Base-by-base conservation (phyloP, 2,888 invertebrate species). In the Lobophora halterata region DNA sequence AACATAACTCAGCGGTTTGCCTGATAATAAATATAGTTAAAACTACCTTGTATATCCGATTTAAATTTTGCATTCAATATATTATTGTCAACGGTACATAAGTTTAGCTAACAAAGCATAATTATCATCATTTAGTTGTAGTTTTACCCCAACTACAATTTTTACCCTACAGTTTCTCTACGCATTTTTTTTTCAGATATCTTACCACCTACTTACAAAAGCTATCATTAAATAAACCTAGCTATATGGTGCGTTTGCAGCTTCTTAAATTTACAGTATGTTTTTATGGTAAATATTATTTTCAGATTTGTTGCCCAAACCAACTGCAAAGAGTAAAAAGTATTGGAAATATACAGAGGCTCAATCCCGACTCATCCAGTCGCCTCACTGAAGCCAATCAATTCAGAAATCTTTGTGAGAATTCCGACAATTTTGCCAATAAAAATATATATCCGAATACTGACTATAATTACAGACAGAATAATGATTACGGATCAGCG, bases 251-350 rank as follows among this genome's bases (percentile, higher is more conserved):
- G n/a, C n/a, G n/a, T n/a, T n/a, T n/a, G n/a, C n/a, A n/a, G n/a
- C n/a, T n/a, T n/a, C 3, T 14, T 3, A 5, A 14, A 5, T 5
- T 5, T 14, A 14, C 3, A 14, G 14, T 14, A 14, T 3, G 14
- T 14, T 14, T 14, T 5, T 14, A 24, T 27, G 12, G 17, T 1
- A 14, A 24, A 29, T 5, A 21, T 16, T 31, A 17, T 18, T 67
- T 65, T 23, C 58, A 79, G 79, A 59, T 79, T 5, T 80, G 79
- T 45, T 80, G 79, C 43, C 65, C 71, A 3, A 59, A 56, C 35
- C 60, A 57, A 16, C 36, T 65, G 32, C 64, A 61, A 65, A 62
- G 63, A 30, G 26, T 59, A 13, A 50, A 53, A 35, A 46, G 14
- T 7, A 32, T 13, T 11, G 6, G 5, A 40, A 7, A n/a, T 23